A percentile compares a stretch with the other conserved stretches of the same genome.
Evolutionary conservation across 2,888 invertebrate genomes (phyloP).

Genomic region (Yponomeuta malinellus): DNA sequence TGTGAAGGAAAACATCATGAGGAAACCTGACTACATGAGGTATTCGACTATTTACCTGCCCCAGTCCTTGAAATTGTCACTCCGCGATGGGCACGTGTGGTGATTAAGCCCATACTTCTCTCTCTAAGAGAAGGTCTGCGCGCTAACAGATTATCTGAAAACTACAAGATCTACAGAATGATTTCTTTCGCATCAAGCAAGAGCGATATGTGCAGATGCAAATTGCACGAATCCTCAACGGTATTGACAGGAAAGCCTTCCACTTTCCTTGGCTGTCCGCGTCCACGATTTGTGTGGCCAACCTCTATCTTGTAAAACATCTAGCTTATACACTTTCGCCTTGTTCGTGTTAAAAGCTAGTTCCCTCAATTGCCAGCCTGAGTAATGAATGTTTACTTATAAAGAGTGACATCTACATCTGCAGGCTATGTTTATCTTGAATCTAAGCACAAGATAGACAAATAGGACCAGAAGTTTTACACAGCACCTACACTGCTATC

Average conservation of each 20-base stretch:
- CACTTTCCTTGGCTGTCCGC: neutral
- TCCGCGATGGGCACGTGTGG: too few species aligned
- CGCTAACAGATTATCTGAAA: too few species aligned
- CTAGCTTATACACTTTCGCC: slow-evolving; percentile 1
- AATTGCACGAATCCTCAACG: neutral
- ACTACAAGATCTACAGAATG: too few species aligned
- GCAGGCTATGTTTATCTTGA: slow-evolving; percentile 10
- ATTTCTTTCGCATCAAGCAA: too few species aligned
- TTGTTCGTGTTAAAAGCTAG: slow-evolving; percentile 1
- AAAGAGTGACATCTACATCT: slow-evolving; percentile 12
- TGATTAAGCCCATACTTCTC: too few species aligned
- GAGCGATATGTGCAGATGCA: neutral
- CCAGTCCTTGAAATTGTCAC: too few species aligned
- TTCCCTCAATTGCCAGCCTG: neutral
- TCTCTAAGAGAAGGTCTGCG: too few species aligned
- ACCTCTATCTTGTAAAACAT: neutral
- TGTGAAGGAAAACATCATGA: too few species aligned
- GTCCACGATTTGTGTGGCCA: neutral
- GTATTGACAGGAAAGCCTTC: neutral
- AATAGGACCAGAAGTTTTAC: neutral
- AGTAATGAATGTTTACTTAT: slow-evolving; percentile 3
- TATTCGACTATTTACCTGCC: too few species aligned
- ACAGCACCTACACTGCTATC: too few species aligned
- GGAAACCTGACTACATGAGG: too few species aligned
- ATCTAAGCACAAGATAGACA: neutral